Percentiles rank a stretch among this genome's conserved stretches.
Conservation (phyloP, 2,888 invertebrate species). For the Clanis bilineata region DNA sequence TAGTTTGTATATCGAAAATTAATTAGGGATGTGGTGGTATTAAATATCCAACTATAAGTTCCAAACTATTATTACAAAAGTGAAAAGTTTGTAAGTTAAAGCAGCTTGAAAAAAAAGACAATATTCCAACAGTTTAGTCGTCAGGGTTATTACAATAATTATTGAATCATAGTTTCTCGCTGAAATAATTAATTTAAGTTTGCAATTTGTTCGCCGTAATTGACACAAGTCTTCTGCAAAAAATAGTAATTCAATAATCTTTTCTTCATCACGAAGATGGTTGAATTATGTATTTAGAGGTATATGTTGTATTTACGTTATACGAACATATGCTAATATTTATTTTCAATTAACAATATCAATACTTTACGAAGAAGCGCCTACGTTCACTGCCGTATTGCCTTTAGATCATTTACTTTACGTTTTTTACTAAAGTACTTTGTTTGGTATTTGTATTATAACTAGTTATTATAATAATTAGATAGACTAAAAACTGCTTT, state of each 20-base stretch:
- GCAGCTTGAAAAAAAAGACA: too few relatives aligned
- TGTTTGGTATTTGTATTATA: not conserved
- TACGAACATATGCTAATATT: constrained; percentile 27
- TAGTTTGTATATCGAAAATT: too few relatives aligned
- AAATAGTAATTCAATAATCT: not conserved
- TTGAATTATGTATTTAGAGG: not conserved
- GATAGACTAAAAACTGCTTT: not conserved
- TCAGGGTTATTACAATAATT: too few relatives aligned
- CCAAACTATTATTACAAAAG: too few relatives aligned
- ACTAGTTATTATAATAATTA: not conserved
- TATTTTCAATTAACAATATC: constrained; percentile 37
- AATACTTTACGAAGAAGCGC: constrained; percentile 21
- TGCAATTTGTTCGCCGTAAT: not conserved
- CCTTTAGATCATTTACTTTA: not conserved
- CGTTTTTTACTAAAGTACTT: not conserved
- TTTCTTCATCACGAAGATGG: constrained; percentile 8
- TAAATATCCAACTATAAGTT: too few relatives aligned
- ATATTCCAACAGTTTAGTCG: too few relatives aligned
- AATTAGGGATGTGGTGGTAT: too few relatives aligned
- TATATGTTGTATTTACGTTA: too few relatives aligned
- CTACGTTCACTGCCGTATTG: not conserved
- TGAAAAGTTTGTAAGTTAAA: too few relatives aligned
- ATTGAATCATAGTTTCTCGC: too few relatives aligned
- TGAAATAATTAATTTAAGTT: not conserved
- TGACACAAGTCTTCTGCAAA: not conserved